Percentiles rank a stretch among this genome's conserved stretches.
Conservation (phyloP, 1,140 invertebrate genomes). For the Aphaenogaster rudis region DNA sequence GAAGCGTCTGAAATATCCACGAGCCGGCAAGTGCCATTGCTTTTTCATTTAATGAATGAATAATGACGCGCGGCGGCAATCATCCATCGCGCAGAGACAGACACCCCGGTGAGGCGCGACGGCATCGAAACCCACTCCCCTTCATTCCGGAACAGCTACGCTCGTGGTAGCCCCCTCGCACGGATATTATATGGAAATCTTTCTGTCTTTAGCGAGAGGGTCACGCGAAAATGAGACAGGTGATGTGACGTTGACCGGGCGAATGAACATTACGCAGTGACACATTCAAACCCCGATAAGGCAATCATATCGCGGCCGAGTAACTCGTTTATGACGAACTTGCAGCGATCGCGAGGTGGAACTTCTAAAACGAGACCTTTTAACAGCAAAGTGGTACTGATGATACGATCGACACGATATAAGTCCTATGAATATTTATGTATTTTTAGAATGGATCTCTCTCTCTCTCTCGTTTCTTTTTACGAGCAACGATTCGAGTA, state of each 20-base stretch:
- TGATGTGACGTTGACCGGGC: slow-evolving; percentile 39
- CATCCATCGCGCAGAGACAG: slow-evolving; percentile 69
- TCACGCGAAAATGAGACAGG: slow-evolving; percentile 53
- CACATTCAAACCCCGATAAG: slow-evolving; percentile 53
- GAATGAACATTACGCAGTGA: slow-evolving; percentile 35
- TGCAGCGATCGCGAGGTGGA: not conserved
- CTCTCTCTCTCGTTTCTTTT: not conserved
- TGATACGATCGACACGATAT: slow-evolving; percentile 21
- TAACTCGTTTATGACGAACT: slow-evolving; percentile 33
- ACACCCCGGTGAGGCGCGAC: not conserved
- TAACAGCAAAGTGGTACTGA: not conserved
- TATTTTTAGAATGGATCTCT: not conserved
- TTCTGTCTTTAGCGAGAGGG: slow-evolving; percentile 34
- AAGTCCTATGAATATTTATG: slow-evolving; percentile 3
- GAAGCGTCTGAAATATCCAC: slow-evolving; percentile 75
- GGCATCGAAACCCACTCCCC: slow-evolving; percentile 8
- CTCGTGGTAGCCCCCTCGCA: not conserved
- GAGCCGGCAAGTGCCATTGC: slow-evolving; percentile 64
- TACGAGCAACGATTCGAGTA: no score
- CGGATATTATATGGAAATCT: slow-evolving; percentile 45
- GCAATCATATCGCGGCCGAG: slow-evolving; percentile 36
- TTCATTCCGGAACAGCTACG: slow-evolving; percentile 46
- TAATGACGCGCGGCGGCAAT: slow-evolving; percentile 68
- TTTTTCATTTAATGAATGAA: slow-evolving; percentile 75
- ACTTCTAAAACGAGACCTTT: slow-evolving; percentile 4